These are phyloP conservation scores for Diabrotica undecimpunctata DNA, from an alignment of 1,140 invertebrate species.

Conservation along the genomic window DNA sequence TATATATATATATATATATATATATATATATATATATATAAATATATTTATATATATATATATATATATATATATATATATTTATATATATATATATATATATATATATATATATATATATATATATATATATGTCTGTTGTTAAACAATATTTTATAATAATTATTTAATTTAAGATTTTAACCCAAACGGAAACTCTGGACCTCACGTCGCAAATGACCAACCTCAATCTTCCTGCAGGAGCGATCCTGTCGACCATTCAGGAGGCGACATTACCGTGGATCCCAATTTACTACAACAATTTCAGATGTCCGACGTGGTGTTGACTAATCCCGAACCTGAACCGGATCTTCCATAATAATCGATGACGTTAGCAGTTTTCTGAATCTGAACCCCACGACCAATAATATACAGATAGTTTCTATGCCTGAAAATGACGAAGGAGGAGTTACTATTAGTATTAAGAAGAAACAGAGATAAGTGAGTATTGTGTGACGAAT, in stretches of 20 bases:
- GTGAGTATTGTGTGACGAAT: neutral
- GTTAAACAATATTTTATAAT: too few relatives aligned
- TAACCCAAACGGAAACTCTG: neutral
- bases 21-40: too few relatives aligned
- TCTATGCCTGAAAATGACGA: constrained; percentile 3
- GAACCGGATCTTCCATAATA: neutral
- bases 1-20: too few relatives aligned
- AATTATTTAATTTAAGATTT: neutral
- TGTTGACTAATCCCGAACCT: constrained; percentile 7
- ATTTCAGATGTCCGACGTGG: constrained; percentile 9
- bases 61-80: too few relatives aligned
- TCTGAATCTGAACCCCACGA: constrained; percentile 1
- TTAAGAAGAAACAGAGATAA: neutral
- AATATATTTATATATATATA: too few relatives aligned
- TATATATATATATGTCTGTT: too few relatives aligned
- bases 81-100: too few relatives aligned
- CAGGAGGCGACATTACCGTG: constrained; percentile 4
- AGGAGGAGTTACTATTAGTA: neutral
- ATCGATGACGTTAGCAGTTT: constrained; percentile 16
- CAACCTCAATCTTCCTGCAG: neutral
- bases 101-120: too few relatives aligned
- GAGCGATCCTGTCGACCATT: neutral
- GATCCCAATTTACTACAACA: constrained; percentile 14
- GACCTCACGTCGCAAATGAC: constrained; percentile 7
- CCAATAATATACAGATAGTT: constrained; percentile 6